These are phyloP conservation scores for Drosophila dunni DNA, from an alignment of 1,140 invertebrate species.

Conservation along the genomic window DNA sequence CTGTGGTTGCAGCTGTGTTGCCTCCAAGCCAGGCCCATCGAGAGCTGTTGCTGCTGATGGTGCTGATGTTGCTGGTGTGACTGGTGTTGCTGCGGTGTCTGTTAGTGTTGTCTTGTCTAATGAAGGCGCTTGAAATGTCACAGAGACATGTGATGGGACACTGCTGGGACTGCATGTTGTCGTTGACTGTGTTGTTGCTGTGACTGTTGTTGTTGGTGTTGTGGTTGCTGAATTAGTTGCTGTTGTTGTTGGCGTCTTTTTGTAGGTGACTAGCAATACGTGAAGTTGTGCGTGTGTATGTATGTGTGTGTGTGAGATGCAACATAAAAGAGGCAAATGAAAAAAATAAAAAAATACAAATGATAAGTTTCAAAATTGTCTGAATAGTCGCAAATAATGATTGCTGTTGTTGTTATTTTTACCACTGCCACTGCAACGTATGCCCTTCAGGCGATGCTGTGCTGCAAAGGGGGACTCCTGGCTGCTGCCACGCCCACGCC, in stretches of 20 bases:
- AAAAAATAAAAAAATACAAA: constrained; percentile 35
- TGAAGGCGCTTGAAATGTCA: constrained; percentile 72
- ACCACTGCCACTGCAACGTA: constrained; percentile 83
- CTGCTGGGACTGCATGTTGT: constrained; percentile 42
- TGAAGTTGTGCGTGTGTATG: constrained; percentile 36
- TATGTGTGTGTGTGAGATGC: constrained; percentile 28
- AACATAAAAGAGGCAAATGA: constrained; percentile 32
- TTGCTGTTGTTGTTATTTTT: constrained; percentile 35
- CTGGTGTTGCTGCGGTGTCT: constrained; percentile 26
- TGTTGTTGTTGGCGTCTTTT: constrained; percentile 66
- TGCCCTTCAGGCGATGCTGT: constrained; percentile 79
- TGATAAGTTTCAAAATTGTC: constrained; percentile 30
- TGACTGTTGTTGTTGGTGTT: constrained; percentile 16
- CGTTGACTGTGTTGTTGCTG: constrained; percentile 20
- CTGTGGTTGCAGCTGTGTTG: constrained; percentile 38
- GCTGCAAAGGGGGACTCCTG: constrained; percentile 51
- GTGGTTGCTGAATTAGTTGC: constrained; percentile 38
- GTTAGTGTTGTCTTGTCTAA: constrained; percentile 50
- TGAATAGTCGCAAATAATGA: background rate
- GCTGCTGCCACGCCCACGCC: constrained; percentile 50
- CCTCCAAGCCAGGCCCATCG: constrained; percentile 49
- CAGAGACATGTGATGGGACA: constrained; percentile 62
- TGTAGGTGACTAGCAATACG: constrained; percentile 73
- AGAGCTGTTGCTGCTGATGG: constrained; percentile 47
- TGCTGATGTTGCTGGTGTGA: constrained; percentile 29